Conservation (phyloP, 2,888 invertebrate species). For the Myathropa florea region DNA sequence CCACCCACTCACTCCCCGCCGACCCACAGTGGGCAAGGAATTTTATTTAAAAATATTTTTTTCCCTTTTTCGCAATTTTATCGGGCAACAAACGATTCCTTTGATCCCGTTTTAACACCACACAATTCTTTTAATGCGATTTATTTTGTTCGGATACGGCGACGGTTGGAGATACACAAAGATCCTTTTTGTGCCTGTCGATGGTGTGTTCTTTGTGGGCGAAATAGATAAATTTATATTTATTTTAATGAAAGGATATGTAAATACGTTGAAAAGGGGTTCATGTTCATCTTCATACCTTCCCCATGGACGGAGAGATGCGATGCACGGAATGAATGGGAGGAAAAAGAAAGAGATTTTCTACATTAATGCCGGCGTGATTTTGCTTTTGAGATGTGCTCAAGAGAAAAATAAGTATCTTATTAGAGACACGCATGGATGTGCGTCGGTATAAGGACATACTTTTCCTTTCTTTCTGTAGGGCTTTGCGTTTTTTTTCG, state of each 20-base stretch:
- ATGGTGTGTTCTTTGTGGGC: slow-evolving; percentile 24
- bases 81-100: slow-evolving; percentile 39
- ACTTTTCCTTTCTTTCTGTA: not conserved
- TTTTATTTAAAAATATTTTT: slow-evolving; percentile 35
- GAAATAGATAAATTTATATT: slow-evolving; percentile 60
- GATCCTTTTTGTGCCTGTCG: not conserved
- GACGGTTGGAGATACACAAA: not conserved
- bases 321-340: not conserved
- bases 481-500: not conserved
- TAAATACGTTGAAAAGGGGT: slow-evolving; percentile 43
- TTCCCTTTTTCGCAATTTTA: slow-evolving; percentile 2
- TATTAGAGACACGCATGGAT: slow-evolving; percentile 9
- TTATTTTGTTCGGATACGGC: slow-evolving; percentile 35
- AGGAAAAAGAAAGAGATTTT: slow-evolving; percentile 14
- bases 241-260: slow-evolving; percentile 59
- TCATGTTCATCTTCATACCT: not conserved
- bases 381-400: slow-evolving; percentile 32
- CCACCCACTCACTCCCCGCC: not conserved
- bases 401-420: slow-evolving; percentile 18
- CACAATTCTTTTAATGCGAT: slow-evolving; percentile 51
- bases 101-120: slow-evolving; percentile 55
- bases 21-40: not conserved
- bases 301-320: not conserved
- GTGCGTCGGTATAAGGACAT: not conserved
- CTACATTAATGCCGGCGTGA: slow-evolving; percentile 44